A percentile compares a stretch with the other conserved stretches of the same genome.
Evolutionary conservation across 2,888 invertebrate genomes (phyloP).

Genomic region (Harmothoe impar): DNA sequence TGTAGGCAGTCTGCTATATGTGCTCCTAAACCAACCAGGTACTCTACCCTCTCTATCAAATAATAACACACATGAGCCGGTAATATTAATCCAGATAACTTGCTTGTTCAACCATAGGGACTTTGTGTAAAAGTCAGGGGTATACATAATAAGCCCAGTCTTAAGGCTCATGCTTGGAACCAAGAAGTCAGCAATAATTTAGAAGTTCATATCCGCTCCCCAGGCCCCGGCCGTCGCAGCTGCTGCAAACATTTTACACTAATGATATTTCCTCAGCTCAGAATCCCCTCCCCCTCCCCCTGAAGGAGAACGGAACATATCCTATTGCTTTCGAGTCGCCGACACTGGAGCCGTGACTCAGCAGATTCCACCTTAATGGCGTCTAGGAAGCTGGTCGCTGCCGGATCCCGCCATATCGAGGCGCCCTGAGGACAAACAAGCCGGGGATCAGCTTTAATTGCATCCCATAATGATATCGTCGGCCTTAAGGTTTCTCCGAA

Average conservation of each 20-base stretch:
- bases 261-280: conserved; percentile 2
- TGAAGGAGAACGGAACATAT: not conserved
- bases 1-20: too few relatives aligned
- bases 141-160: not conserved
- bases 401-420: not conserved
- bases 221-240: not conserved
- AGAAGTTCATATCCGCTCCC: not conserved
- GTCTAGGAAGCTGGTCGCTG: not conserved
- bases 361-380: conserved; percentile 1
- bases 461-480: conserved; percentile 32
- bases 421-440: conserved; percentile 30
- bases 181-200: not conserved
- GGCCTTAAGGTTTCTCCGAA: conserved; percentile 1
- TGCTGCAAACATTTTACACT: not conserved
- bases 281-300: not conserved
- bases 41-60: too few relatives aligned
- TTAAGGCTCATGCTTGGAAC: not conserved
- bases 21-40: too few relatives aligned
- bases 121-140: too few relatives aligned
- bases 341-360: conserved; percentile 26
- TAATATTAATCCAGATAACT: too few relatives aligned
- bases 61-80: too few relatives aligned
- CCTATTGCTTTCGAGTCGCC: conserved; percentile 29
- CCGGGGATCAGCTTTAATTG: conserved; percentile 38
- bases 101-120: too few relatives aligned